Base-by-base conservation (phyloP, 2,888 invertebrate species). In the Drosophila multiciliata region DNA sequence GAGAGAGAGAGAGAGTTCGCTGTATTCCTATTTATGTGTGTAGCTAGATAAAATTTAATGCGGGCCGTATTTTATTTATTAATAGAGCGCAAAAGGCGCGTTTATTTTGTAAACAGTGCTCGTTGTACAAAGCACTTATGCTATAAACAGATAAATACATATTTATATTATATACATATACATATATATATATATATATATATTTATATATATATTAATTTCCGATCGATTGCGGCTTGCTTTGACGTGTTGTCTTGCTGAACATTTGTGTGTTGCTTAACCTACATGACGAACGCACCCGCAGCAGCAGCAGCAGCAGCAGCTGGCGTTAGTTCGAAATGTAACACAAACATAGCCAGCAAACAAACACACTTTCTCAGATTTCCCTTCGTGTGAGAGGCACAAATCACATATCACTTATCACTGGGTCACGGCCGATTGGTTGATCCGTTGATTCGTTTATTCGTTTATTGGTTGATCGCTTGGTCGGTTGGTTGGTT, bases 281-380 rank as follows among this genome's bases (percentile, higher is more conserved):
- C 49, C 65, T 79, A 83, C 83, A 84, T 70, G 75, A 61, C 49
- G 32, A 66, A 60, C 48, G 15, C 45, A 45, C 20, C 45, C 45
- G 20, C 49, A 15, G 53, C 36, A 29, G 32, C 23, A 23, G 23
- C 45, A 20, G 54, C 33, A 29, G 26, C 32, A 52, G 7, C 9
- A 9, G 53, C 15, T 23, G 35, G 20, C 4, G 4, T 17, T 36
- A 48, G 29, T 74, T 52, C 54, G 65, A 20, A 70, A 40, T 78
- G 80, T 77, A 90, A 86, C 88, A 82, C 90, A 89, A 89, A 90
- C 78, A 84, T 88, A 82, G 67, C 82, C 85, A 89, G 89, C 90
- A 90, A 90, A 87, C 89, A 90, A 90, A 89, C 90, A 90, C 90
- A 90, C 87, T 90, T 90, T 90, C 74, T 83, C 60, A 82, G 78